phyloP scores from a whole-genome alignment of 2,888 invertebrate genomes.

The Cantharis rustica region DNA sequence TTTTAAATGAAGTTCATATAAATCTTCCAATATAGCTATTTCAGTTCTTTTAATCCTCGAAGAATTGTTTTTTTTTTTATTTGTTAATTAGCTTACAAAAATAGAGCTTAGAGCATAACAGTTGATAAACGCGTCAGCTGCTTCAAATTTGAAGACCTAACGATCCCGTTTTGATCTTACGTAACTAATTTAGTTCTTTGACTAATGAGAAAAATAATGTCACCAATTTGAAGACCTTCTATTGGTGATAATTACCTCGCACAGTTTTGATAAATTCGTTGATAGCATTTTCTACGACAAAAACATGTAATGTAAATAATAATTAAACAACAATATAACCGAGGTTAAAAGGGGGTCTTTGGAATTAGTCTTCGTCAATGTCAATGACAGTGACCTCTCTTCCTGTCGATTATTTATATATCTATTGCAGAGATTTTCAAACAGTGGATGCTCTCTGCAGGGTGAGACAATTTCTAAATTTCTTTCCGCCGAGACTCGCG shows the following conservation, averaged over 20 bases:
- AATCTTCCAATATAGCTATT: neutral
- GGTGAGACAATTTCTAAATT: neutral
- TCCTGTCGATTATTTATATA: conserved; percentile 25
- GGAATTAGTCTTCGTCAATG: conserved; percentile 33
- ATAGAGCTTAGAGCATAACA: neutral
- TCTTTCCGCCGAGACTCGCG: neutral
- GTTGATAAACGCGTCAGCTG: conserved; percentile 18
- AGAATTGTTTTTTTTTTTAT: neutral
- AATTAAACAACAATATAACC: conserved; percentile 16
- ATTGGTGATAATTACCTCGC: neutral
- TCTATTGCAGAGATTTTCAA: neutral
- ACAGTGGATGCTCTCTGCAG: neutral
- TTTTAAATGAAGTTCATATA: neutral
- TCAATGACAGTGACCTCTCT: conserved; percentile 42
- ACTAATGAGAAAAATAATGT: neutral
- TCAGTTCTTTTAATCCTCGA: neutral
- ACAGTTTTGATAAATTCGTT: neutral
- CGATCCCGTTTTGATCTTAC: conserved; percentile 12
- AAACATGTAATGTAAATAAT: conserved; percentile 16
- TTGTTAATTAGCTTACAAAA: neutral
- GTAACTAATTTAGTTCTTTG: conserved; percentile 11
- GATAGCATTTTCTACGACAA: conserved; percentile 11
- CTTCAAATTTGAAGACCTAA: conserved; percentile 9
- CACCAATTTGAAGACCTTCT: neutral
- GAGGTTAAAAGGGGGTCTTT: conserved; percentile 15